These are phyloP conservation scores for Cylindroiulus punctatus DNA, from an alignment of 2,888 invertebrate species.

Conservation along the genomic window DNA sequence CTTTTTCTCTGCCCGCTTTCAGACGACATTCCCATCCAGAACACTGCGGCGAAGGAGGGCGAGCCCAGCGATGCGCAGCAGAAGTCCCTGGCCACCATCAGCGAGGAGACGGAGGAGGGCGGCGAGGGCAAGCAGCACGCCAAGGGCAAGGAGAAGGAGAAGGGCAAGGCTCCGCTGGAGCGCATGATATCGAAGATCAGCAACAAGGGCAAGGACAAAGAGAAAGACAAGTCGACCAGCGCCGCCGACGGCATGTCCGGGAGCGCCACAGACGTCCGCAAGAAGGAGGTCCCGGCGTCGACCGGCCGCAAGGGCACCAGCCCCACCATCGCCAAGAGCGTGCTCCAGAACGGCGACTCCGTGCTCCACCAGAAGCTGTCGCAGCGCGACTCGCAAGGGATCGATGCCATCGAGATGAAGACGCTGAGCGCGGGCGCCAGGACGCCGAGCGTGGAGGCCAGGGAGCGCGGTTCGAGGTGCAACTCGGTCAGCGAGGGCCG, in stretches of 20 bases:
- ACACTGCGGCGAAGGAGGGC: slow-evolving; percentile 7
- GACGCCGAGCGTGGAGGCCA: neutral
- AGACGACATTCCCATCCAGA: slow-evolving; percentile 92
- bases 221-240: neutral
- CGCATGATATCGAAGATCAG: slow-evolving; percentile 53
- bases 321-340: neutral
- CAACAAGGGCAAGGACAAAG: neutral
- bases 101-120: slow-evolving; percentile 52
- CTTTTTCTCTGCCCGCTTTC: slow-evolving; percentile 61
- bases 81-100: slow-evolving; percentile 53
- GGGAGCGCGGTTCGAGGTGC: neutral
- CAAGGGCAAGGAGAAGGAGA: slow-evolving; percentile 55
- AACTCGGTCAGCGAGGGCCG: neutral
- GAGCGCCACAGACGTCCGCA: neutral
- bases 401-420: slow-evolving; percentile 48
- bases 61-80: neutral
- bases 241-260: neutral
- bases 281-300: neutral
- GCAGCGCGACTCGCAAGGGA: neutral
- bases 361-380: neutral
- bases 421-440: neutral
- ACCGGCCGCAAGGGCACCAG: slow-evolving; percentile 24
- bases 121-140: slow-evolving; percentile 5
- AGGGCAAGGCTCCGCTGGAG: slow-evolving; percentile 50
- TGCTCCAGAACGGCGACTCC: neutral